phyloP scores from a whole-genome alignment of 2,888 invertebrate genomes.

The Drosophila setosimentum region DNA sequence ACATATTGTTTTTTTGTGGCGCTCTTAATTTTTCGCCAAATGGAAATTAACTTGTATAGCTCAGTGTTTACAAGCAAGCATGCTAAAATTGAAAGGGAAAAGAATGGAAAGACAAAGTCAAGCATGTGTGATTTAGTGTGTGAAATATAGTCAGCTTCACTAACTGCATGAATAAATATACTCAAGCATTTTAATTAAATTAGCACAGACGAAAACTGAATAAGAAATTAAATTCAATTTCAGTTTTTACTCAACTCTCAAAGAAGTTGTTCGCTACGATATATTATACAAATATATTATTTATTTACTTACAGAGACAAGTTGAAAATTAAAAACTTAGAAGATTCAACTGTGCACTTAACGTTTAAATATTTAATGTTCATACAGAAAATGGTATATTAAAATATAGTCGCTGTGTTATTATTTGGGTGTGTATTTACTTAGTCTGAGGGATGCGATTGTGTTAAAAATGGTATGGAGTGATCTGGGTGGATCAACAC shows the following conservation, averaged over 20 bases:
- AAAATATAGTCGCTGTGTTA: neutral
- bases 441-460: neutral
- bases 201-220: neutral
- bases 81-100: neutral
- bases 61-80: conserved; percentile 35
- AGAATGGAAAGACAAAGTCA: neutral
- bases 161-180: conserved; percentile 3
- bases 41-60: conserved; percentile 48
- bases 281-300: neutral
- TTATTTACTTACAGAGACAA: neutral
- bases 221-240: neutral
- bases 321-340: neutral
- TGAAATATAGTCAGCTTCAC: conserved; percentile 13
- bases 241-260: neutral
- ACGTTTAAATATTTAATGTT: neutral
- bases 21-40: conserved; percentile 33
- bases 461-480: neutral
- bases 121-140: conserved; percentile 15
- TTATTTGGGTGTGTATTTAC: neutral
- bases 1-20: neutral
- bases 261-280: neutral
- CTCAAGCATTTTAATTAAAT: conserved; percentile 3
- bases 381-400: neutral
- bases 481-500: neutral
- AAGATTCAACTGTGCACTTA: neutral